A percentile compares a stretch with the other conserved stretches of the same genome.
Conservation (phyloP, 1,140 invertebrate species). For the Spodoptera litura region DNA sequence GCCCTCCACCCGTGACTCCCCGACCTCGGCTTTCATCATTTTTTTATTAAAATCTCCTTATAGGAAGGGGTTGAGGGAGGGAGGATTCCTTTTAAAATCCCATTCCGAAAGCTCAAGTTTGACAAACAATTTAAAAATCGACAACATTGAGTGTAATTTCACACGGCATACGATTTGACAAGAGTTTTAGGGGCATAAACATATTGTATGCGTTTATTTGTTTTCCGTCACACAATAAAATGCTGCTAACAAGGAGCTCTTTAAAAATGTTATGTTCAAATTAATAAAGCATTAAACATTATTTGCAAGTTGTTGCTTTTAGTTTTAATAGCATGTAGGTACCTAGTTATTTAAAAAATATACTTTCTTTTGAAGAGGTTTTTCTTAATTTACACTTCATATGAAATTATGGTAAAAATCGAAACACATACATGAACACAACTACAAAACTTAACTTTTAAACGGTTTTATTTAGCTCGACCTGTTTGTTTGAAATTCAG, state of each 20-base stretch:
- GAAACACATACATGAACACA: background rate
- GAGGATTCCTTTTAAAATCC: slow-evolving; percentile 35
- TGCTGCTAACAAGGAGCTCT: too few species aligned
- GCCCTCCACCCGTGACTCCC: slow-evolving; percentile 50
- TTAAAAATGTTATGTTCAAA: too few species aligned
- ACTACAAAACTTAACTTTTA: background rate
- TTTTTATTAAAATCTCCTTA: slow-evolving; percentile 55
- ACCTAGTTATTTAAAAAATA: too few species aligned
- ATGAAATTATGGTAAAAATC: too few species aligned
- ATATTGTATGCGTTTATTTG: background rate
- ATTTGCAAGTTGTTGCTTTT: too few species aligned
- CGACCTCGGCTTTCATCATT: slow-evolving; percentile 51
- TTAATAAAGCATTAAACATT: too few species aligned
- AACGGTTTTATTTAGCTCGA: too few species aligned
- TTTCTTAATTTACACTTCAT: too few species aligned
- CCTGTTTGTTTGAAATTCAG: too few species aligned
- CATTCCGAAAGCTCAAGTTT: slow-evolving; percentile 42
- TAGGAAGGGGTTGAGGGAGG: slow-evolving; percentile 47
- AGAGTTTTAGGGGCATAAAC: background rate
- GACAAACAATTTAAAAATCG: slow-evolving; percentile 41
- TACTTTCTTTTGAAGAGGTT: too few species aligned
- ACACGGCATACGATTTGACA: slow-evolving; percentile 30
- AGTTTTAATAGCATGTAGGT: too few species aligned
- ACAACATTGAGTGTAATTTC: slow-evolving; percentile 43
- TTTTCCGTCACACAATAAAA: background rate